A percentile compares a stretch with the other conserved stretches of the same genome.
Conservation (phyloP, 2,797 vertebrate genomes). For the Lacerta viridis region DNA sequence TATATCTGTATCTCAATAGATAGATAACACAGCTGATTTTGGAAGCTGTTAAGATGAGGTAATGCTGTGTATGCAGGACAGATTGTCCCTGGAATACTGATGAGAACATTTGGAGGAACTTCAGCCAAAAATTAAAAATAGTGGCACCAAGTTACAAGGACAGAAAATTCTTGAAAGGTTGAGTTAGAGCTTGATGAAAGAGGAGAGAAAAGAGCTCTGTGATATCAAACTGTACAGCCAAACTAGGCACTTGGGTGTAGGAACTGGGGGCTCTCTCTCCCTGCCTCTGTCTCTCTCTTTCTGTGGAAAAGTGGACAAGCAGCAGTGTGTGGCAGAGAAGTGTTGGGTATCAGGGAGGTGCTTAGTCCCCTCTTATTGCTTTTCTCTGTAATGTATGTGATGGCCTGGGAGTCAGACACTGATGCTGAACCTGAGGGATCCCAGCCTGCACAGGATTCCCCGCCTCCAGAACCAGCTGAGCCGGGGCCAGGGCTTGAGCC, state of each 20-base stretch:
- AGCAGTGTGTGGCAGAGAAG: too few species aligned
- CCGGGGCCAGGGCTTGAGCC: too few species aligned
- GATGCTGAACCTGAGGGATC: too few species aligned
- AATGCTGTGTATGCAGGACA: conserved; percentile 64
- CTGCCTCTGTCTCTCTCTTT: background rate
- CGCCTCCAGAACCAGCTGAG: too few species aligned
- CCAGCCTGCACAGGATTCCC: too few species aligned
- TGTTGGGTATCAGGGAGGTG: background rate
- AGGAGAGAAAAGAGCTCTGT: conserved; percentile 52
- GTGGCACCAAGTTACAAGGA: conserved; percentile 64
- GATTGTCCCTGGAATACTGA: conserved; percentile 65
- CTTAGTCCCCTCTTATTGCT: background rate
- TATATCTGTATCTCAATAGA: conserved; percentile 53
- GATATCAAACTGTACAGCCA: conserved; percentile 28
- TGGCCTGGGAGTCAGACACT: too few species aligned
- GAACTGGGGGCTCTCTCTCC: background rate
- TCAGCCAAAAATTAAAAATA: conserved; percentile 67
- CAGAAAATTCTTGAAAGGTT: conserved; percentile 57
- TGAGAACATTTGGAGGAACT: conserved; percentile 55
- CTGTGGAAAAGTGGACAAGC: background rate
- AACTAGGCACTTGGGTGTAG: background rate
- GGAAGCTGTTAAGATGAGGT: conserved; percentile 67
- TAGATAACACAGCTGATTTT: conserved; percentile 65
- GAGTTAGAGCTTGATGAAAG: conserved; percentile 42
- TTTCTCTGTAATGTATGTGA: background rate